Conservation (phyloP, 1,140 invertebrate genomes). For the Brachionus calyciflorus region DNA sequence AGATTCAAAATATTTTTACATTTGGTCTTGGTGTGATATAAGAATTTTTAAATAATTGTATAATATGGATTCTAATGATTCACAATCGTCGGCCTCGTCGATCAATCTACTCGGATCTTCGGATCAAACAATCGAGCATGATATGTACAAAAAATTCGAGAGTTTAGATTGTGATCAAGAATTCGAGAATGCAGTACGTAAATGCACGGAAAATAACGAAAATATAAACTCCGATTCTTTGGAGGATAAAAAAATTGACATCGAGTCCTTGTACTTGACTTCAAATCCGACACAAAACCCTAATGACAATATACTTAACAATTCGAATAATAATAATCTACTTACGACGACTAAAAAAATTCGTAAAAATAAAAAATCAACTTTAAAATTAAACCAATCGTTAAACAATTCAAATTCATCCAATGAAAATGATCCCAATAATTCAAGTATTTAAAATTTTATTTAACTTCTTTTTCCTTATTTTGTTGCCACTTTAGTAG, state of each 20-base stretch:
- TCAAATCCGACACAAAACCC: background rate
- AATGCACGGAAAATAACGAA: conserved; percentile 9
- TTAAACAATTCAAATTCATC: conserved; percentile 22
- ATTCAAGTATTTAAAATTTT: background rate
- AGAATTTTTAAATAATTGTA: too few relatives aligned
- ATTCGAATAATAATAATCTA: too few relatives aligned
- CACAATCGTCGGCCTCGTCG: conserved; percentile 1
- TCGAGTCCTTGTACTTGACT: too few relatives aligned
- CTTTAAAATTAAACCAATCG: background rate
- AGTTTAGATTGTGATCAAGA: conserved; percentile 17
- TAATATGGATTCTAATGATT: conserved; percentile 22
- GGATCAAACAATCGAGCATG: background rate
- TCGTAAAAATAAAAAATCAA: conserved; percentile 25
- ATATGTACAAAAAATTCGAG: conserved; percentile 35
- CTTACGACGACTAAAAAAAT: background rate
- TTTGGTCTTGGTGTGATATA: too few relatives aligned
- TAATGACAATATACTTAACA: background rate
- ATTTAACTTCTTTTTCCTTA: background rate
- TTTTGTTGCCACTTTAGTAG: background rate
- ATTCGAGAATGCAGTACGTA: background rate
- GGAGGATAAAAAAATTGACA: too few relatives aligned
- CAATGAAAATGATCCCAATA: conserved; percentile 15
- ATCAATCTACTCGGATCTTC: background rate
- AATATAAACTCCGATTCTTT: conserved; percentile 16
- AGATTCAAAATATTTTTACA: too few relatives aligned